These are phyloP conservation scores for Ctenosaura bakeri DNA, from an alignment of 2,797 vertebrate species.

Conservation along the genomic window DNA sequence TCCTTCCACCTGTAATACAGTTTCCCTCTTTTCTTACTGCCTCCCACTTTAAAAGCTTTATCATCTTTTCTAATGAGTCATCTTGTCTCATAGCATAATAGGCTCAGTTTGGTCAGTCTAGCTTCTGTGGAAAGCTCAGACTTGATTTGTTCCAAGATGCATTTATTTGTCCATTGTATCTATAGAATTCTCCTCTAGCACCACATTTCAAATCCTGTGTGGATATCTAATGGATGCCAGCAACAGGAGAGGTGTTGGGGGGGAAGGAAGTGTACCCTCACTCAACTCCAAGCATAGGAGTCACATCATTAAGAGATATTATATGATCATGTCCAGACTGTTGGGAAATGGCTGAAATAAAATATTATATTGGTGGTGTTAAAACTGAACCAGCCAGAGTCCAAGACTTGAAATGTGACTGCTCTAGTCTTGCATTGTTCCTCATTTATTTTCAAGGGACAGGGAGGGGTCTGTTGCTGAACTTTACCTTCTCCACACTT, in stretches of 20 bases:
- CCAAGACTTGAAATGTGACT: background rate
- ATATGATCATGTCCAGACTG: background rate
- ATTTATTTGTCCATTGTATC: no score
- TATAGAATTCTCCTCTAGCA: no score
- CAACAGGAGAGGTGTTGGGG: no score
- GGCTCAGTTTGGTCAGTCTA: no score
- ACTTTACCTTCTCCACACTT: no score
- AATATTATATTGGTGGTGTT: background rate
- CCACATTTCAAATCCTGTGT: background rate
- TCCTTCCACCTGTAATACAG: background rate
- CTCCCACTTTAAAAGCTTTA: background rate
- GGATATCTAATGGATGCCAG: background rate
- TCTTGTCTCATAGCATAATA: no score
- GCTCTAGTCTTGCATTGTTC: no score
- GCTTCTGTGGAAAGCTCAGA: no score
- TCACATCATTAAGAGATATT: background rate
- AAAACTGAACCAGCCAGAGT: background rate
- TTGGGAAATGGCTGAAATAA: background rate
- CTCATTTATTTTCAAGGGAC: background rate
- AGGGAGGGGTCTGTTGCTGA: background rate
- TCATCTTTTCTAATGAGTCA: no score
- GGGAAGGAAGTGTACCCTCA: no score
- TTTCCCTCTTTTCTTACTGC: background rate
- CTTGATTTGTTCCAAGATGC: no score
- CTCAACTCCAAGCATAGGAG: background rate